These are phyloP conservation scores for Siderastrea siderea DNA, from an alignment of 92 coral and sea anemone species.

Conservation along the genomic window DNA sequence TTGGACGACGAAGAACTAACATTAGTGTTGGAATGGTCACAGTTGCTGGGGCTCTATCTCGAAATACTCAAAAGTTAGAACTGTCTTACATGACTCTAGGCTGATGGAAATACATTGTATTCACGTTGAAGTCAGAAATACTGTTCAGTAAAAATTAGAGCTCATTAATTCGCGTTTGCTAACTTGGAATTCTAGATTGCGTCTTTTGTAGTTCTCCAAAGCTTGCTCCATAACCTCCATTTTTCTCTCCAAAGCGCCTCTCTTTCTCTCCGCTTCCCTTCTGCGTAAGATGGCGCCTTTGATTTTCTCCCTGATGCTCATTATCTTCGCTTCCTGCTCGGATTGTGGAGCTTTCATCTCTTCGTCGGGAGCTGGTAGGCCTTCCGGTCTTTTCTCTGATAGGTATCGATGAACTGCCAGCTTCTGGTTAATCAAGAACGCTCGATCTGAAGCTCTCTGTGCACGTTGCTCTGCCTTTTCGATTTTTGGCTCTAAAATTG, in stretches of 20 bases:
- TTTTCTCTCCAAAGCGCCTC: conserved; percentile 14
- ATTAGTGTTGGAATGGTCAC: background rate
- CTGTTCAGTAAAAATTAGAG: conserved; percentile 42
- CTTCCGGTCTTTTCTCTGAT: conserved; percentile 45
- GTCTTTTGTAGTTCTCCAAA: conserved; percentile 35
- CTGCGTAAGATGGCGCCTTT: conserved; percentile 43
- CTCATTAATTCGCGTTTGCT: conserved; percentile 41
- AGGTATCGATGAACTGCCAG: conserved; percentile 24
- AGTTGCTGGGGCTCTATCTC: background rate
- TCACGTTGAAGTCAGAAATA: background rate
- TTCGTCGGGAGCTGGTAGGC: conserved; percentile 31
- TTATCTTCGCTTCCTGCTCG: conserved; percentile 24
- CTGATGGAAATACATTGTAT: too few species aligned
- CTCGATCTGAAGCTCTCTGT: conserved; percentile 31
- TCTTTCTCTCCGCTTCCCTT: conserved; percentile 37
- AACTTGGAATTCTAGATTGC: conserved; percentile 34
- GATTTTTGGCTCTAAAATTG: conserved; percentile 32
- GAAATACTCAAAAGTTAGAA: background rate
- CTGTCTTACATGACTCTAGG: background rate
- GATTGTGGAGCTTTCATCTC: conserved; percentile 24
- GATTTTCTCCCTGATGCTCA: conserved; percentile 14
- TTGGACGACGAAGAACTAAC: too few species aligned
- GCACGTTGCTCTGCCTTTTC: conserved; percentile 36
- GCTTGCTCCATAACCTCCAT: conserved; percentile 34
- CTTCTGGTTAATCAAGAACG: conserved; percentile 41